Percentiles rank a stretch among this genome's conserved stretches.
phyloP scores from a whole-genome alignment of 2,888 invertebrate genomes.

The Monoplex corrugatus region DNA sequence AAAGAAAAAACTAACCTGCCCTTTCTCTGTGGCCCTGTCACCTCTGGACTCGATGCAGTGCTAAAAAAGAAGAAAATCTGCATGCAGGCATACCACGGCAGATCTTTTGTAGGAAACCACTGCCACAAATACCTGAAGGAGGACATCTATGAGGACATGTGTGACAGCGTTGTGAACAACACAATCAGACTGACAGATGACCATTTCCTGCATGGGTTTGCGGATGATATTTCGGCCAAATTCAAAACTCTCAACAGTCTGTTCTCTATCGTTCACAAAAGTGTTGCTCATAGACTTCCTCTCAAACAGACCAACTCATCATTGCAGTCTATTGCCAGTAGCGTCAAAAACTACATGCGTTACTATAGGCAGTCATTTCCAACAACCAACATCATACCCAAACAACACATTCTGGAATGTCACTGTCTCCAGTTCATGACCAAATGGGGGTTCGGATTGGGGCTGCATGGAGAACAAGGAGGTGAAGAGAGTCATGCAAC shows the following conservation, averaged over 20 bases:
- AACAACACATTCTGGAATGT: too few species aligned
- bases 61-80: background rate
- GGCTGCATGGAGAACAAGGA: too few species aligned
- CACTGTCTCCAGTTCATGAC: too few species aligned
- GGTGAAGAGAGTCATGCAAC: too few species aligned
- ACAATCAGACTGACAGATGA: background rate
- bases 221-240: background rate
- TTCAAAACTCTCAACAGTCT: background rate
- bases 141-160: background rate
- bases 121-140: background rate
- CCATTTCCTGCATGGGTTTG: background rate
- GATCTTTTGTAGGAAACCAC: slow-evolving; percentile 31
- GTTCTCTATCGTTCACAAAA: too few species aligned
- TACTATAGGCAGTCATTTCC: too few species aligned
- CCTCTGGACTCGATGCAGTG: background rate
- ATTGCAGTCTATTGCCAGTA: too few species aligned
- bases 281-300: too few species aligned
- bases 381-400: too few species aligned
- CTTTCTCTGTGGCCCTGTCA: background rate
- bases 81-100: slow-evolving; percentile 23
- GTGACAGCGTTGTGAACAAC: background rate
- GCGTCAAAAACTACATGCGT: too few species aligned
- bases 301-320: too few species aligned
- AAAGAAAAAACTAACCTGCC: background rate
- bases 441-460: too few species aligned